Conservation (phyloP, 2,888 invertebrate species). For the Lycaena phlaeas region DNA sequence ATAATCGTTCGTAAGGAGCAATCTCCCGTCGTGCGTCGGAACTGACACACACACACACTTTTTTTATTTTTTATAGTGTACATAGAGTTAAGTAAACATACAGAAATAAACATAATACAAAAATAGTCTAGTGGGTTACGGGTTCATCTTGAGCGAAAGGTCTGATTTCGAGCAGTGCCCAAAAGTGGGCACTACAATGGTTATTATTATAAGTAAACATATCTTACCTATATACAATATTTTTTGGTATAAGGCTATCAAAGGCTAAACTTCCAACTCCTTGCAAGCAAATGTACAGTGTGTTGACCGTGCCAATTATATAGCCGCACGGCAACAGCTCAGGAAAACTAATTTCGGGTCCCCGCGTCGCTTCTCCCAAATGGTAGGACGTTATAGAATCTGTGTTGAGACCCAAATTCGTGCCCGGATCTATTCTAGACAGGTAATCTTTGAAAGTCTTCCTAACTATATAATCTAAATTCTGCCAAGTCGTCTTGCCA, state of each 20-base stretch:
- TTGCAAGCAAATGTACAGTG: conserved; percentile 91
- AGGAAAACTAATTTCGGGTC: conserved; percentile 86
- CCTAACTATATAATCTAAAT: conserved; percentile 91
- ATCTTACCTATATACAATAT: conserved; percentile 91
- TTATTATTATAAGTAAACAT: too few relatives aligned
- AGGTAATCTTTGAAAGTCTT: conserved; percentile 96
- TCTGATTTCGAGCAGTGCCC: too few relatives aligned
- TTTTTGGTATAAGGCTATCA: conserved; percentile 96
- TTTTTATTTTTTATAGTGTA: too few relatives aligned
- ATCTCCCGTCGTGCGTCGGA: too few relatives aligned
- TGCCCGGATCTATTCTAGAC: conserved; percentile 92
- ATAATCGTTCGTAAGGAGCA: too few relatives aligned
- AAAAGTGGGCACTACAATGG: too few relatives aligned
- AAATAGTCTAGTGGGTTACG: too few relatives aligned
- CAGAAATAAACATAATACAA: too few relatives aligned
- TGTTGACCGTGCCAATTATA: conserved; percentile 88
- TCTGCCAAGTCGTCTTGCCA: conserved; percentile 95
- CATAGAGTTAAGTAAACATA: too few relatives aligned
- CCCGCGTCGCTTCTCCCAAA: conserved; percentile 89
- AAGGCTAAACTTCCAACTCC: conserved; percentile 91
- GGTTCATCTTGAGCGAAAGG: too few relatives aligned
- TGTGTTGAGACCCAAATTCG: conserved; percentile 85
- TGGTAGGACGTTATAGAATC: conserved; percentile 96
- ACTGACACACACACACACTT: too few relatives aligned
- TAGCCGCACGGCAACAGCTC: conserved; percentile 95